Conservation (phyloP, 2,888 invertebrate genomes). For the Esperia sulphurella region DNA sequence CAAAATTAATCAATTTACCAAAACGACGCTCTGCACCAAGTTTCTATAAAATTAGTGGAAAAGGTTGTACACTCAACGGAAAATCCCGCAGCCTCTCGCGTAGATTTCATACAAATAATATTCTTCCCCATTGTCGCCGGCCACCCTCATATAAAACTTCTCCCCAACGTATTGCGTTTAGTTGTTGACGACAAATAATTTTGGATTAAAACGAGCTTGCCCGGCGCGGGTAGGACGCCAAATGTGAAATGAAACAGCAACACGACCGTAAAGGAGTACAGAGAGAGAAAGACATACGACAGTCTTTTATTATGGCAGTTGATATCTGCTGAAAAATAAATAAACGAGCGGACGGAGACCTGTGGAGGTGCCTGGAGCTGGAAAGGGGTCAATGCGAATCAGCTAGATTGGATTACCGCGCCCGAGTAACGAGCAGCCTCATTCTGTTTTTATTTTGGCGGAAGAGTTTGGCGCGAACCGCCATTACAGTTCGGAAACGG, state of each 20-base stretch:
- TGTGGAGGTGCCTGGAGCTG: slow-evolving; percentile 14
- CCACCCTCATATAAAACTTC: too few species aligned
- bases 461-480: slow-evolving; percentile 21
- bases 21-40: too few species aligned
- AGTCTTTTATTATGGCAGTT: not conserved
- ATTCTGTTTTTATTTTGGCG: slow-evolving; percentile 42
- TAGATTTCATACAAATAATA: too few species aligned
- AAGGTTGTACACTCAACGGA: too few species aligned
- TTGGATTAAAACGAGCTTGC: too few species aligned
- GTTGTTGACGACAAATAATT: too few species aligned
- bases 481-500: slow-evolving; percentile 16
- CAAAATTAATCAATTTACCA: too few species aligned
- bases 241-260: not conserved
- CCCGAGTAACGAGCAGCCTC: slow-evolving; percentile 39
- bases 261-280: not conserved
- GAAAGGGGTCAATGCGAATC: slow-evolving; percentile 40
- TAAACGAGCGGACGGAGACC: slow-evolving; percentile 12
- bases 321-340: slow-evolving; percentile 28
- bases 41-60: too few species aligned
- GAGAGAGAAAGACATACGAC: too few species aligned
- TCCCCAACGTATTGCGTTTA: too few species aligned
- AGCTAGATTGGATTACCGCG: slow-evolving; percentile 47
- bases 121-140: too few species aligned
- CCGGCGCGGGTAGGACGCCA: not conserved
- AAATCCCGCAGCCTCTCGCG: too few species aligned